Evolutionary conservation across 1,140 invertebrate genomes (phyloP).

Genomic region (Drosophila santomea): DNA sequence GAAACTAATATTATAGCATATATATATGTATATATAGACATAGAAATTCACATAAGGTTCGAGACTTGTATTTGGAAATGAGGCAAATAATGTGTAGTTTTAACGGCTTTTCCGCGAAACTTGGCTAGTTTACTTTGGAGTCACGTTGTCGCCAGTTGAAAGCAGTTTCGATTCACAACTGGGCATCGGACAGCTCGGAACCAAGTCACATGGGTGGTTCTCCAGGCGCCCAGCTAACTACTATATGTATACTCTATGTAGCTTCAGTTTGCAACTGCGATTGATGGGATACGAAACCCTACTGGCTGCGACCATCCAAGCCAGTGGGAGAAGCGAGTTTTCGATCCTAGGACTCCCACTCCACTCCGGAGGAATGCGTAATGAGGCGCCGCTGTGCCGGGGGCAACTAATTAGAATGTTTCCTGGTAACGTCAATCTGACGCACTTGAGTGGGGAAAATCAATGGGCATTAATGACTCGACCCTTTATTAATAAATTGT

Average conservation of each 20-base stretch:
- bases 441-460: slow-evolving; percentile 44
- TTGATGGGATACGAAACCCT: background rate
- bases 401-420: slow-evolving; percentile 31
- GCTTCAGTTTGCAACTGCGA: background rate
- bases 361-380: slow-evolving; percentile 2
- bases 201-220: slow-evolving; percentile 21
- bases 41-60: background rate
- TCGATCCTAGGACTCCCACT: background rate
- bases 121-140: slow-evolving; percentile 1
- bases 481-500: slow-evolving; percentile 12
- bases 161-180: slow-evolving; percentile 24
- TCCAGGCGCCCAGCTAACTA: background rate
- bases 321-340: background rate
- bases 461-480: slow-evolving; percentile 44
- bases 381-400: slow-evolving; percentile 16
- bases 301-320: background rate
- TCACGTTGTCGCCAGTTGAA: slow-evolving; percentile 15
- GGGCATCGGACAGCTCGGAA: slow-evolving; percentile 1
- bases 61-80: background rate
- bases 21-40: background rate
- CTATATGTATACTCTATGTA: background rate
- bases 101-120: background rate
- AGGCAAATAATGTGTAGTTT: background rate
- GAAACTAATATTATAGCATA: too few relatives aligned
- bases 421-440: slow-evolving; percentile 7